phyloP scores from a whole-genome alignment of 2,888 invertebrate species.

The Gibbula magus region DNA sequence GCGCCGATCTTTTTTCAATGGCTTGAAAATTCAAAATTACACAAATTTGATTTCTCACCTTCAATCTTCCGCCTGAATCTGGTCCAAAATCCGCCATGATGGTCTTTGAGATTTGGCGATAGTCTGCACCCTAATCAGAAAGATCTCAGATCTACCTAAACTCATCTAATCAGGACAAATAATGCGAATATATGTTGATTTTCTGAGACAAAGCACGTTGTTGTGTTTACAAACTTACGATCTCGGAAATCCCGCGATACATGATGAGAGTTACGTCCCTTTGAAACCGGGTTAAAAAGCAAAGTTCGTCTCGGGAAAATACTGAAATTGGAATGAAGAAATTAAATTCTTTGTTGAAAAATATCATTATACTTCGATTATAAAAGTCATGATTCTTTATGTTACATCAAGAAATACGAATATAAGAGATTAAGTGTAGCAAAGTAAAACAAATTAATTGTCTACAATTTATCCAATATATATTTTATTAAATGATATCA shows the following conservation, averaged over 20 bases:
- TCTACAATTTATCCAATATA: no score
- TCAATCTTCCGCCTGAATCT: conserved; percentile 89
- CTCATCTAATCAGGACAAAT: not conserved
- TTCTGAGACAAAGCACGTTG: not conserved
- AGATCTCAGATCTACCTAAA: not conserved
- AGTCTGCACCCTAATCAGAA: not conserved
- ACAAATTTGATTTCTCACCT: conserved; percentile 83
- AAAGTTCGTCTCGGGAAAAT: not conserved
- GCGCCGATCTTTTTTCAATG: no score
- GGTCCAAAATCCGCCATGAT: conserved; percentile 84
- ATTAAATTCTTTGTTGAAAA: no score
- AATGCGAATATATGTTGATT: not conserved
- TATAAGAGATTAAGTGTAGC: no score
- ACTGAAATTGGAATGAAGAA: no score
- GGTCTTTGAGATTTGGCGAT: not conserved
- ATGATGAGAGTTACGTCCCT: conserved; percentile 1
- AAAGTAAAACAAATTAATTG: no score
- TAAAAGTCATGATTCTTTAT: no score
- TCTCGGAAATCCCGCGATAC: conserved; percentile 13
- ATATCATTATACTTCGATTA: no score
- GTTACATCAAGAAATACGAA: no score
- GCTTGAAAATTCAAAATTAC: no score
- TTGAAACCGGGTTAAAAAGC: not conserved
- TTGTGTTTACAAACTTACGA: not conserved
- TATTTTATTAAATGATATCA: no score